Base-by-base conservation (phyloP, 2,888 invertebrate genomes). In the Brenthis daphne region DNA sequence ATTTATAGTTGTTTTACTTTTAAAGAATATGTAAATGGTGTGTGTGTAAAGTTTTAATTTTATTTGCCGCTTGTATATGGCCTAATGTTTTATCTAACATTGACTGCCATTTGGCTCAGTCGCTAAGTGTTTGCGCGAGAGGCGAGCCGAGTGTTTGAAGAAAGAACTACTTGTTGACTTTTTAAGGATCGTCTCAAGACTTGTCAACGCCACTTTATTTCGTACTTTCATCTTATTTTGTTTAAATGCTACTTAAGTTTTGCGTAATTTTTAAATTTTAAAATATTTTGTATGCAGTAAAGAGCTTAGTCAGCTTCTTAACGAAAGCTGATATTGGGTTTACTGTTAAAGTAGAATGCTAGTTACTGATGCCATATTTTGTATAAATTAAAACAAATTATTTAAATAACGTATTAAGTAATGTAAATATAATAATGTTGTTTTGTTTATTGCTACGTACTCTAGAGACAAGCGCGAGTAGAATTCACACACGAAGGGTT, bases 101-200 rank as follows among this genome's bases (percentile, higher is more conserved):
- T 58, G 64, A 53, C 65, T 60, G 67, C 72, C 72, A 73, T 73
- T 73, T 68, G 67, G 55, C 69, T 64, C 69, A 57, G 63, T 48
- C 57, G 57, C 33, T 77, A 65, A 77, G 77, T 82, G 79, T 73
- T 73, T 73, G 71, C 68, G 71, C 68, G 50, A 68, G 51, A 43
- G 51, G 58, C 57, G 29, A 67, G 50, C 63, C 53, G 55, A 72
- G 67, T 75, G 73, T 75, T 73, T 74, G 70, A 69, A 72, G 74
- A 74, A 72, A 73, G 73, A 73, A 60, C 70, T 69, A 60, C 66
- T 67, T 67, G 71, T 75, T 75, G 72, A 70, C 71, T 73, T 75
- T 72, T 71, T 71, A 71, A 73, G 69, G 68, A 75, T 73, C 69
- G 73, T 67, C 68, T 63, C 67, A 67, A 65, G 64, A 58, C 57